phyloP scores from a whole-genome alignment of 1,140 invertebrate species.

The Agrypnia vestita region DNA sequence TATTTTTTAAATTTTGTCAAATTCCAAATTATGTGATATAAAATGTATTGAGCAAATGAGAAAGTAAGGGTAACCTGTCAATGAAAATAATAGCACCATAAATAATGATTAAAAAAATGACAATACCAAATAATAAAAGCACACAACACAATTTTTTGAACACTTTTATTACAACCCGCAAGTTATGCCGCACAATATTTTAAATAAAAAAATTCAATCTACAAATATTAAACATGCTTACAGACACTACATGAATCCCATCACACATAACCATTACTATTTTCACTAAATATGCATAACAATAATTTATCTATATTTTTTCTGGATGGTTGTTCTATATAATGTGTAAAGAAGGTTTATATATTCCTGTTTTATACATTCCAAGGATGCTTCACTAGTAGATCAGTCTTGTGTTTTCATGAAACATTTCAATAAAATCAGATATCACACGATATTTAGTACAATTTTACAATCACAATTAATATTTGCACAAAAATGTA shows the following conservation, averaged over 20 bases:
- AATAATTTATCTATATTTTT: constrained; percentile 53
- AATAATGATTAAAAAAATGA: too few relatives aligned
- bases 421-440: constrained; percentile 58
- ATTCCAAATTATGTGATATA: too few relatives aligned
- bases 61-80: too few relatives aligned
- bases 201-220: constrained; percentile 56
- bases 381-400: constrained; percentile 59
- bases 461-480: constrained; percentile 51
- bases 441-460: constrained; percentile 57
- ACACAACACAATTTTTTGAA: constrained; percentile 53
- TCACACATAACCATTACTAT: constrained; percentile 50
- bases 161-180: constrained; percentile 61
- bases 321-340: constrained; percentile 55
- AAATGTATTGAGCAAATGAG: too few relatives aligned
- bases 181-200: constrained; percentile 54
- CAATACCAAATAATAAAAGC: constrained; percentile 12
- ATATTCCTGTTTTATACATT: constrained; percentile 52
- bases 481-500: constrained; percentile 48
- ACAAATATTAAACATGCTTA: constrained; percentile 53
- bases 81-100: too few relatives aligned
- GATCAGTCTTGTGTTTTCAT: constrained; percentile 61
- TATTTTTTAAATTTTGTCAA: too few relatives aligned
- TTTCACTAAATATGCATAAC: constrained; percentile 55
- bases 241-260: constrained; percentile 49
- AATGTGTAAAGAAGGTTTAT: constrained; percentile 55